Evolutionary conservation across 2,797 vertebrate species (phyloP).

Genomic region (Notolepis coatsorum): DNA sequence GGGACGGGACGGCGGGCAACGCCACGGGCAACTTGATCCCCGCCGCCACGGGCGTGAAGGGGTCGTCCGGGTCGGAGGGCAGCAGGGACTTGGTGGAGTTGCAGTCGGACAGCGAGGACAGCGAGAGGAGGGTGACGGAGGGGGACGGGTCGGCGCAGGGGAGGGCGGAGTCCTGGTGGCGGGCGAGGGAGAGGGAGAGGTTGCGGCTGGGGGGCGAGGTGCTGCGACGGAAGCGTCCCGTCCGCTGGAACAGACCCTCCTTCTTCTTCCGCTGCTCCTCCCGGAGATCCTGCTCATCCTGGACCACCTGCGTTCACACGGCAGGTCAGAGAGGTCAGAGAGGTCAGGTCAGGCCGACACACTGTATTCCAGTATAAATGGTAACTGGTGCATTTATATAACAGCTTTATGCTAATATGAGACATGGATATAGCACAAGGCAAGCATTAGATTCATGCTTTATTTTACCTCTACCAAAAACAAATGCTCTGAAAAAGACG

Average conservation of each 20-base stretch:
- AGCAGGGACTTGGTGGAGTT: slow-evolving; percentile 92
- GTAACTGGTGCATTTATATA: no score
- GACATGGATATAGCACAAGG: no score
- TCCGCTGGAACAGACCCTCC: slow-evolving; percentile 86
- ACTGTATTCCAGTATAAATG: no score
- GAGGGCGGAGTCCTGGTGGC: slow-evolving; percentile 74
- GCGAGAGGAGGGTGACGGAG: slow-evolving; percentile 87
- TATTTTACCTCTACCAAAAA: no score
- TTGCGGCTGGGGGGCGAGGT: slow-evolving; percentile 81
- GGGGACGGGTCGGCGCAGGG: slow-evolving; percentile 81
- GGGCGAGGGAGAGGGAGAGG: slow-evolving; percentile 77
- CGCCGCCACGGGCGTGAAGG: slow-evolving; percentile 52
- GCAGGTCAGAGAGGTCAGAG: background rate
- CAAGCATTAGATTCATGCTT: no score
- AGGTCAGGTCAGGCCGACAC: no score
- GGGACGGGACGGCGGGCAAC: slow-evolving; percentile 43
- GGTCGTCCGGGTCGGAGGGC: slow-evolving; percentile 88
- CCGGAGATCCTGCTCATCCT: slow-evolving; percentile 84
- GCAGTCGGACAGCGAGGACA: slow-evolving; percentile 92
- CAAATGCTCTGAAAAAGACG: no score
- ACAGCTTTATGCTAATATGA: no score
- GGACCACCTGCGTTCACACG: slow-evolving; percentile 70
- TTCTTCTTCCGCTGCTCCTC: slow-evolving; percentile 86
- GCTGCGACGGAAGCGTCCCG: slow-evolving; percentile 78
- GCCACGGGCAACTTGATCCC: slow-evolving; percentile 47